A percentile compares a stretch with the other conserved stretches of the same genome.
These are phyloP conservation scores for Agapostemon virescens DNA, from an alignment of 2,888 invertebrate genomes.

Conservation along the genomic window DNA sequence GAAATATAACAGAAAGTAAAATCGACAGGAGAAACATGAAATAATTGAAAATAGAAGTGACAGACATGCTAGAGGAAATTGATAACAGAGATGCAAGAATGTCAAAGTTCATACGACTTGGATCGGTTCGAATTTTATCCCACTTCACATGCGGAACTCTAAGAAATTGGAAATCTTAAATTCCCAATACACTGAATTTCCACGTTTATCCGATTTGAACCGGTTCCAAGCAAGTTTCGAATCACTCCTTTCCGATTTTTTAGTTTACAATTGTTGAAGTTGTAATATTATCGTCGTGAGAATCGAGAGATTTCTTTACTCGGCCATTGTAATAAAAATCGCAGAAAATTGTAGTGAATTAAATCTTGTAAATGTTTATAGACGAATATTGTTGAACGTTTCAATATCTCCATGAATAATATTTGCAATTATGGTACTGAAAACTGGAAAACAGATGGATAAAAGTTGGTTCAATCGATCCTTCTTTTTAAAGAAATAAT, in stretches of 20 bases:
- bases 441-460: too few relatives aligned
- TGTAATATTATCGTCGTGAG: too few relatives aligned
- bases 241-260: background rate
- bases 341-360: too few relatives aligned
- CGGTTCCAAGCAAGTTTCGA: background rate
- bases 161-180: conserved; percentile 8
- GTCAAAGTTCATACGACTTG: background rate
- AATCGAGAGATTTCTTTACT: too few relatives aligned
- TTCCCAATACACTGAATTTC: background rate
- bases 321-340: too few relatives aligned
- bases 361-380: too few relatives aligned
- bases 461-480: too few relatives aligned
- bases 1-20: background rate
- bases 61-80: background rate
- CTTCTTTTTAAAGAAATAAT: too few relatives aligned
- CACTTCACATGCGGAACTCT: background rate
- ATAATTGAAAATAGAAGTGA: background rate
- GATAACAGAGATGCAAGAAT: background rate
- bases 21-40: background rate
- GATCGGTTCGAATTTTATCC: background rate
- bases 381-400: too few relatives aligned
- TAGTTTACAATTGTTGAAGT: too few relatives aligned
- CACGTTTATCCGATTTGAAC: background rate
- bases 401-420: too few relatives aligned
- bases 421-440: too few relatives aligned